Evolutionary conservation across 2,113 vertebrate genomes (phyloP), one percentile per base, ranked within the genome.

Genomic region (Anseranas semipalmata): DNA sequence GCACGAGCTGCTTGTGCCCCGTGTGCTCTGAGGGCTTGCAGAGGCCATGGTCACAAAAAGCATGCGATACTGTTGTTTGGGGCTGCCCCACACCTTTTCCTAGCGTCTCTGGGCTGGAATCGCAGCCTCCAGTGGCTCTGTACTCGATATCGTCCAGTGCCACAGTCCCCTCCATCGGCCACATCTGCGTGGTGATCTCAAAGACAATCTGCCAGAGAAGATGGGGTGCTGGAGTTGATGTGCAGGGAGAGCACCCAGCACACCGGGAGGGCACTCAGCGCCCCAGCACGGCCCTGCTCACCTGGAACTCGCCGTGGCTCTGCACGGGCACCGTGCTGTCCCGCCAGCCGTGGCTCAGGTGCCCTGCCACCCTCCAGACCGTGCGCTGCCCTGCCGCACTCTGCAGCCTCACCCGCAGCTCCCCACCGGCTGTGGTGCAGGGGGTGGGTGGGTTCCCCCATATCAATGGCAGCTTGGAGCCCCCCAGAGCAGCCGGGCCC

Each of bases 141-240:
- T 98, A 98, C 35, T 24, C 3, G 0, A 98, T 32, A 6, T 98
- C 98, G 0, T 98, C 98, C 77, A 98, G 77, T 0, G 98, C 98
- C 2, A 98, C 93, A 2, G 97, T 97, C 37, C 97, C 98, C 35
- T 88, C 67, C 52, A 85, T 95, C 0, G 97, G 97, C 95, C 97
- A 97, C 22, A 88, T 89, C 2, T 33, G 15, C 0, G 97, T 92
- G 5, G 90, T 93, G 67, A 97, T 89, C 89, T 98, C 98, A 86
- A 98, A 98, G 85, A 97, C 43, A 3, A 98, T 92, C 98, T 98
- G 85, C 0, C 0, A 19, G 32, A 25, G 11, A 27, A 68, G 33
- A 24, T 10, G 35, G 4, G 9, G 4, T 13, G 7, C 16, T 7
- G 14, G 21, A 3, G 18, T 11, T 65, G 67, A 20, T 32, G 28